A percentile compares a stretch with the other conserved stretches of the same genome.
Conservation (phyloP, 2,113 vertebrate genomes). For the Centropus bengalensis region DNA sequence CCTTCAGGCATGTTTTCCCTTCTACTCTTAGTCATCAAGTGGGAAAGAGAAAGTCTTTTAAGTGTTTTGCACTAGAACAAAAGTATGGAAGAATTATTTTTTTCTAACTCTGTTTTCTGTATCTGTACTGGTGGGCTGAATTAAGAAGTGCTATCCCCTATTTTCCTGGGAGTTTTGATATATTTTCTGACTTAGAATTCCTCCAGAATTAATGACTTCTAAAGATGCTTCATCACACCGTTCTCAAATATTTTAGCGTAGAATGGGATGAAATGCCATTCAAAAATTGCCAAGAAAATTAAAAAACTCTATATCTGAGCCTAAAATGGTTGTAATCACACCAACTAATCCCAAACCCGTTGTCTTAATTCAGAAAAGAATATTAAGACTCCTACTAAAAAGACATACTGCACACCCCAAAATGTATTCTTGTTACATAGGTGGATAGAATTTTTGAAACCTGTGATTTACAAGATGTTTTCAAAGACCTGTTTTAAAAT, state of each 20-base stretch:
- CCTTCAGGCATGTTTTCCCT: neutral
- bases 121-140: neutral
- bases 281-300: neutral
- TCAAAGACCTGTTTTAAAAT: slow-evolving; percentile 56
- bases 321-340: neutral
- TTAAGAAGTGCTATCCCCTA: neutral
- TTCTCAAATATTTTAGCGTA: neutral
- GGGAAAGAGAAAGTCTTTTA: neutral
- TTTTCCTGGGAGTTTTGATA: neutral
- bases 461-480: neutral
- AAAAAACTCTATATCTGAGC: neutral
- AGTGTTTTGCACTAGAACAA: neutral
- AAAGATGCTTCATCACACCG: neutral
- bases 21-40: neutral
- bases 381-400: neutral
- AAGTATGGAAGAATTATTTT: neutral
- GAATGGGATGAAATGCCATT: neutral
- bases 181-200: neutral
- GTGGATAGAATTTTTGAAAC: slow-evolving; percentile 26
- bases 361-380: slow-evolving; percentile 18
- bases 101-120: neutral
- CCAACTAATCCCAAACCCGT: neutral
- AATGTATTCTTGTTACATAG: neutral
- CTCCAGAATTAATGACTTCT: neutral
- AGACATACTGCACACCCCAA: neutral